A percentile compares a stretch with the other conserved stretches of the same genome.
Evolutionary conservation across 2,113 vertebrate genomes (phyloP).

Genomic region (Muscicapa adusta): DNA sequence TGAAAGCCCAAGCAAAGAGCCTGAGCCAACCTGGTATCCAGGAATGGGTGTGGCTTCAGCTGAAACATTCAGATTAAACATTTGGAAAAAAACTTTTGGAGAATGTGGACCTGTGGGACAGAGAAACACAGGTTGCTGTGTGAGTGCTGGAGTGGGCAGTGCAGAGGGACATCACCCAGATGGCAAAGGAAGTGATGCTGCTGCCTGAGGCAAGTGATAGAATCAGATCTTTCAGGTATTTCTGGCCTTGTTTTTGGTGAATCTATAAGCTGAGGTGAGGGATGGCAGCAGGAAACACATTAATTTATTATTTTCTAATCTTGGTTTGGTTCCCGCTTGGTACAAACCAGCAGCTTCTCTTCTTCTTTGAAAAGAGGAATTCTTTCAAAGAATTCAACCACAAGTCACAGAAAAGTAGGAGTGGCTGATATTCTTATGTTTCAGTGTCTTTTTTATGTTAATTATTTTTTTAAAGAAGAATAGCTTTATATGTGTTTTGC

Average conservation of each 20-base stretch:
- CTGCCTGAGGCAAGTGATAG: fast-evolving
- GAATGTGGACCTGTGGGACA: neutral
- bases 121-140: neutral
- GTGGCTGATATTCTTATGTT: neutral
- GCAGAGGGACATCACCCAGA: neutral
- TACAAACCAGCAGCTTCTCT: neutral
- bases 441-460: neutral
- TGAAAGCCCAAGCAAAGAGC: neutral
- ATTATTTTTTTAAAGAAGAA: neutral
- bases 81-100: neutral
- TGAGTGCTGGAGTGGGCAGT: neutral
- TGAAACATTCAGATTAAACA: neutral
- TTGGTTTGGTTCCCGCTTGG: neutral
- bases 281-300: neutral
- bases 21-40: neutral
- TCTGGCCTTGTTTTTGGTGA: neutral
- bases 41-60: neutral
- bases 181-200: neutral
- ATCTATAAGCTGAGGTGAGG: neutral
- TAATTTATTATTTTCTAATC: neutral
- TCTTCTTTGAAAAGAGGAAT: neutral
- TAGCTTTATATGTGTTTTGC: neutral
- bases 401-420: neutral
- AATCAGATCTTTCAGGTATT: neutral
- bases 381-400: neutral